Evolutionary conservation across 2,888 invertebrate genomes (phyloP).

Genomic region (Noctua janthe): DNA sequence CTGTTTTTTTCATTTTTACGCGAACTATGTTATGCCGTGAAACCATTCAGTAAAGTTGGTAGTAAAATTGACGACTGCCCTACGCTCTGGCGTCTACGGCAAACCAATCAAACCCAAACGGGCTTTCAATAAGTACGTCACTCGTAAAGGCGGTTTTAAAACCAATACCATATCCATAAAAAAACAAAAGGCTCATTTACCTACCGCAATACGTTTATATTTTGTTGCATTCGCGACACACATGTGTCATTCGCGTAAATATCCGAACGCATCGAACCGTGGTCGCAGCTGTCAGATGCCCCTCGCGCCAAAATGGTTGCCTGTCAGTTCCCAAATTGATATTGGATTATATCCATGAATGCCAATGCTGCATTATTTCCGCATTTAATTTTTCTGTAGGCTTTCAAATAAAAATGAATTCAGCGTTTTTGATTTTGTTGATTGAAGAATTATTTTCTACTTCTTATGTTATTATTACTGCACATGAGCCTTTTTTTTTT

Average conservation of each 20-base stretch:
- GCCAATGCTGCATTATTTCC: slow-evolving; percentile 32
- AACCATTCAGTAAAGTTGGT: background rate
- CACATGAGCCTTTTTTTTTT: background rate
- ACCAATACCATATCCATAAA: slow-evolving; percentile 1
- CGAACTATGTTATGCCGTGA: background rate
- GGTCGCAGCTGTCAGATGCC: slow-evolving; percentile 58
- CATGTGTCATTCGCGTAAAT: slow-evolving; percentile 60
- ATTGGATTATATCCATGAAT: slow-evolving; percentile 48
- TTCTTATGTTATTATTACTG: background rate
- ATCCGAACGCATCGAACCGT: slow-evolving; percentile 66
- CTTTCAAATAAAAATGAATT: slow-evolving; percentile 15
- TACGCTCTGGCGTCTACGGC: too few species aligned
- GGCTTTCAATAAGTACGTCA: background rate
- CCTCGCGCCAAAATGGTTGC: slow-evolving; percentile 54
- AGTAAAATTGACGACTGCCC: background rate
- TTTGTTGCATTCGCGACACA: slow-evolving; percentile 34
- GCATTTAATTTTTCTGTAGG: slow-evolving; percentile 21
- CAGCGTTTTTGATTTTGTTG: background rate
- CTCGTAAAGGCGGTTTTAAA: background rate
- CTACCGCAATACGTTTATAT: slow-evolving; percentile 33
- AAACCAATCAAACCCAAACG: background rate
- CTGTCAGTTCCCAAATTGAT: slow-evolving; percentile 47
- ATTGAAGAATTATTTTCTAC: background rate
- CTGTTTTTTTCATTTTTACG: background rate
- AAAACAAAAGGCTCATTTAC: slow-evolving; percentile 19